Evolutionary conservation across 1,140 invertebrate species (phyloP).

Genomic region (Drosophila varians): DNA sequence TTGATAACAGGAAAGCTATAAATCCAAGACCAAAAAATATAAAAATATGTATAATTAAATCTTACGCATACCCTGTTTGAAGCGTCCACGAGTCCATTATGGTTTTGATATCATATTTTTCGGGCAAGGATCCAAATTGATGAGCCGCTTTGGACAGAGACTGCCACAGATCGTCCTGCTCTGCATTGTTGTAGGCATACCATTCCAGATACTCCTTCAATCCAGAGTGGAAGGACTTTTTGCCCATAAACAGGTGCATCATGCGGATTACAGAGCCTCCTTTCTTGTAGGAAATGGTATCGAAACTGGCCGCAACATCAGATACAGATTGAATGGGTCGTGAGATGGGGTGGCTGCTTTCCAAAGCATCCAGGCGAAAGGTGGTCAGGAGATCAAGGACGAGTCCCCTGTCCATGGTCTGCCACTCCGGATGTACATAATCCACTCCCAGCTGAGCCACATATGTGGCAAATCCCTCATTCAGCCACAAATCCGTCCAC

Average conservation of each 20-base stretch:
- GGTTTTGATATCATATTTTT: slow-evolving; percentile 85
- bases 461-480: slow-evolving; percentile 93
- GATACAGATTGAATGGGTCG: slow-evolving; percentile 87
- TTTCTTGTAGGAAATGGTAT: slow-evolving; percentile 94
- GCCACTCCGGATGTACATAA: slow-evolving; percentile 86
- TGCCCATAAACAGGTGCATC: slow-evolving; percentile 93
- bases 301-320: slow-evolving; percentile 94
- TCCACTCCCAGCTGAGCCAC: slow-evolving; percentile 86
- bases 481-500: slow-evolving; percentile 94
- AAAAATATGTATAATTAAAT: background rate
- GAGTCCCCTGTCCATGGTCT: slow-evolving; percentile 87
- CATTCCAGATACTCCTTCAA: slow-evolving; percentile 87
- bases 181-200: slow-evolving; percentile 88
- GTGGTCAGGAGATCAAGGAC: slow-evolving; percentile 84
- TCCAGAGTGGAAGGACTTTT: slow-evolving; percentile 88
- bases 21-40: background rate
- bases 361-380: slow-evolving; percentile 85
- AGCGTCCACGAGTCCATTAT: slow-evolving; percentile 93
- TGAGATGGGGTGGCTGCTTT: slow-evolving; percentile 86
- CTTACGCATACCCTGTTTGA: slow-evolving; percentile 87
- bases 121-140: slow-evolving; percentile 83
- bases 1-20: slow-evolving; percentile 84
- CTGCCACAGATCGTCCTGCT: slow-evolving; percentile 92
- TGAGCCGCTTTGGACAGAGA: slow-evolving; percentile 87
- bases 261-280: slow-evolving; percentile 92